Evolutionary conservation across 2,888 invertebrate species (phyloP), one percentile per base, ranked within the genome.

Genomic region (Campaea margaritaria): DNA sequence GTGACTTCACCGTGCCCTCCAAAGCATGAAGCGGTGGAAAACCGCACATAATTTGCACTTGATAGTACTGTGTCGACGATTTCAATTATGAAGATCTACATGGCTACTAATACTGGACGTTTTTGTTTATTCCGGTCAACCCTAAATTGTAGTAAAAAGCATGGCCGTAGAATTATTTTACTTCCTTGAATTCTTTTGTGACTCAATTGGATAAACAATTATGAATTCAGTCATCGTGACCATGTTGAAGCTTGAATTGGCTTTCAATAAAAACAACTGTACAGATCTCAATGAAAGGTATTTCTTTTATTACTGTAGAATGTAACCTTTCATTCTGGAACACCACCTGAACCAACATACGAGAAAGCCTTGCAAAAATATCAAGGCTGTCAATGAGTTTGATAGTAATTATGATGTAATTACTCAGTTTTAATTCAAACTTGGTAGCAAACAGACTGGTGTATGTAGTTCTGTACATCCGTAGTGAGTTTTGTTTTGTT

Each of bases 261-360:
- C 11, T 34, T 38, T 36, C 39, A 48, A 14, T 31, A 31, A 31
- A 31, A 31, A 42, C 27, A 45, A n/a, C 13, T 46, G 27, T 28
- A 36, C 27, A 59, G n/a, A 10, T 44, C 49, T 50, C 34, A 54
- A 54, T 53, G 59, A 42, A 59, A 54, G 42, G 52, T 42, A 16
- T 43, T 51, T 21, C 43, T 43, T 41, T 49, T 50, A 50, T 36
- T 16, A 16, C 27, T 16, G 34, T 27, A 45, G 36, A 45, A 59
- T 54, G 44, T 44, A 44, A 59, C 58, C 58, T 59, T 54, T 54
- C 53, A 44, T 59, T 59, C 54, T 50, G 34, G 59, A 50, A 36
- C 54, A 50, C 28, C 60, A 55, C 38, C 41, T 61, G 60, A 39
- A 21, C 16, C 21, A 31, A 61, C 15, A 16, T 45, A 16, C 16